Evolutionary conservation across 2,888 invertebrate genomes (phyloP).

Genomic region (Diaperis boleti): DNA sequence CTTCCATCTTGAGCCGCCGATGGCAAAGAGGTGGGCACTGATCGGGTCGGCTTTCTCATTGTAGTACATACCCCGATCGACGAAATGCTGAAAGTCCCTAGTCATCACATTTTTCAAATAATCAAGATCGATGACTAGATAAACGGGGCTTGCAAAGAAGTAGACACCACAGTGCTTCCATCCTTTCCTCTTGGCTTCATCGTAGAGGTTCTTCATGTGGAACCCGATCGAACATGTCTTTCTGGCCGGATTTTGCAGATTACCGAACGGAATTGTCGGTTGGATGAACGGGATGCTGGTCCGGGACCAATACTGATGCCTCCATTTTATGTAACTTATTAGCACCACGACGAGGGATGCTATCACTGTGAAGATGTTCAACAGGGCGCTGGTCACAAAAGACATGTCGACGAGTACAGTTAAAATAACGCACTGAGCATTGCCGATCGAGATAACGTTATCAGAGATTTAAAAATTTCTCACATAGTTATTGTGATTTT

Average conservation of each 20-base stretch:
- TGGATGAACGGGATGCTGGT: slow-evolving; percentile 10
- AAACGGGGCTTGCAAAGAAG: slow-evolving; percentile 5
- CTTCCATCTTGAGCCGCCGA: slow-evolving; percentile 63
- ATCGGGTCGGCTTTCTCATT: slow-evolving; percentile 52
- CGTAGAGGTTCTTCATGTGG: slow-evolving; percentile 38
- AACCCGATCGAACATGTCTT: slow-evolving; percentile 16
- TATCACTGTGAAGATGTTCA: slow-evolving; percentile 7
- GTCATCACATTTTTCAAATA: slow-evolving; percentile 12
- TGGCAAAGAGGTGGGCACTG: slow-evolving; percentile 51
- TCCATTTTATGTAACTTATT: slow-evolving; percentile 24
- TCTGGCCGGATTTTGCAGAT: slow-evolving; percentile 15
- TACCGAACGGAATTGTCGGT: slow-evolving; percentile 27
- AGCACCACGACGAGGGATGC: slow-evolving; percentile 2
- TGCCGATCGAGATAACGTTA: too few relatives aligned
- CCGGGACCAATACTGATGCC: slow-evolving; percentile 18
- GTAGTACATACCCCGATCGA: slow-evolving; percentile 51
- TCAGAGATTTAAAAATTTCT: too few relatives aligned
- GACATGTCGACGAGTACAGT: too few relatives aligned
- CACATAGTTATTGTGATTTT: too few relatives aligned
- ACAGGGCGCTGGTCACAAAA: not conserved
- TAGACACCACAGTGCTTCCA: slow-evolving; percentile 18
- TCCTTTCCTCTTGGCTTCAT: slow-evolving; percentile 30
- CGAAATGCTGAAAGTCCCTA: slow-evolving; percentile 56
- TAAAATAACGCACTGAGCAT: too few relatives aligned
- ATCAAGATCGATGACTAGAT: slow-evolving; percentile 10